phyloP scores from a whole-genome alignment of 2,797 vertebrate genomes.

The Cuculus canorus region DNA sequence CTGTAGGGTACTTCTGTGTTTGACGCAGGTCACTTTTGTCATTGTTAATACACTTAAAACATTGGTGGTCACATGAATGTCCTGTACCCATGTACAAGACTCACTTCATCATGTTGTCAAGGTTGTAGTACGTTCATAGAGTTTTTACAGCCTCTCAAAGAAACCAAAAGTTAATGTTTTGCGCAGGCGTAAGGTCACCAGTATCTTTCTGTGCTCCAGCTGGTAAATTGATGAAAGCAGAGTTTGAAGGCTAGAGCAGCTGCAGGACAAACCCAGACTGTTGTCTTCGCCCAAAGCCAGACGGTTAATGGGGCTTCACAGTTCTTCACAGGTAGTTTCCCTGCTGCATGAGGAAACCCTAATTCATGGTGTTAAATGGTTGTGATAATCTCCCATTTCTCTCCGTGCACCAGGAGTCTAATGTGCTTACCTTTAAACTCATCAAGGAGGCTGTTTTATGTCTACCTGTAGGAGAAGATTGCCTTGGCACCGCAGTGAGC shows the following conservation, averaged over 20 bases:
- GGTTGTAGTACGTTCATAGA: background rate
- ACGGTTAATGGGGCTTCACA: background rate
- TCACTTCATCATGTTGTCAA: background rate
- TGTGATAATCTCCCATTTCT: constrained; percentile 24
- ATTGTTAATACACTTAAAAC: background rate
- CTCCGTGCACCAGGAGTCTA: background rate
- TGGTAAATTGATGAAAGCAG: background rate
- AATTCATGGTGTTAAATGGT: constrained; percentile 30
- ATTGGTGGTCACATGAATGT: background rate
- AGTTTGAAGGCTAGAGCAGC: background rate
- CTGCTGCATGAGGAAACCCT: background rate
- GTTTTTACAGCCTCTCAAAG: background rate
- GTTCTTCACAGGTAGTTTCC: background rate
- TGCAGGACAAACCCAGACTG: background rate
- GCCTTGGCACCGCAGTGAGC: background rate
- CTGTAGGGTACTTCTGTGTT: background rate
- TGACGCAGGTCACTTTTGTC: background rate
- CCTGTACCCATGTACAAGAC: background rate
- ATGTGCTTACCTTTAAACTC: constrained; percentile 20
- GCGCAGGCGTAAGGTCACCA: background rate
- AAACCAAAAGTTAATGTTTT: background rate
- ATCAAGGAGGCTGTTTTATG: constrained; percentile 31
- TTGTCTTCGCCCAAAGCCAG: background rate
- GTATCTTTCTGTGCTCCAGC: background rate
- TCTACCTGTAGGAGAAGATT: background rate